Conservation (phyloP, 2,113 vertebrate species). For the Ophthalmolycus amberensis region DNA sequence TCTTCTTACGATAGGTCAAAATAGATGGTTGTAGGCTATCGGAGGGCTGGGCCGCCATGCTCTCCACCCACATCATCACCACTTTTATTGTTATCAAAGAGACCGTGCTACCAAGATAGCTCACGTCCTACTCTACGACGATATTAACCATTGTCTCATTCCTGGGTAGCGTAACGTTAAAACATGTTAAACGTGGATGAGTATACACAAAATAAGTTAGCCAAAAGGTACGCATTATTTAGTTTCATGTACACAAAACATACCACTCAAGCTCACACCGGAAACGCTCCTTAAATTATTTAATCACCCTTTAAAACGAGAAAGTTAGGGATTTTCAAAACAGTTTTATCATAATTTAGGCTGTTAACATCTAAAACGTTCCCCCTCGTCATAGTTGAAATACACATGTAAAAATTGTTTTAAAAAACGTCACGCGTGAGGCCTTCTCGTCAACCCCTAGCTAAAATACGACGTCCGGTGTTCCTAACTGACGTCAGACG, state of each 20-base stretch:
- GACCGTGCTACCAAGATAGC: conserved; percentile 23
- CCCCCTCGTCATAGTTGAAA: neutral
- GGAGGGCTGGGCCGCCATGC: conserved; percentile 44
- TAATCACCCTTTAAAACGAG: neutral
- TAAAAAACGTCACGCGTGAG: neutral
- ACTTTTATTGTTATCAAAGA: conserved; percentile 54
- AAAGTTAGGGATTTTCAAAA: no score
- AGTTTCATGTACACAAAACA: no score
- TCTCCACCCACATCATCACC: conserved; percentile 54
- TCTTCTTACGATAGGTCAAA: conserved; percentile 16
- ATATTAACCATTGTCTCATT: neutral
- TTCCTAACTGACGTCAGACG: neutral
- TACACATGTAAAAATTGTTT: neutral
- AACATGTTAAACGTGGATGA: neutral
- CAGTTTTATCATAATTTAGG: neutral
- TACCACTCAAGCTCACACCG: neutral
- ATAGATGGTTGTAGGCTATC: conserved; percentile 24
- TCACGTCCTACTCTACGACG: neutral
- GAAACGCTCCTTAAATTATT: rapidly evolving
- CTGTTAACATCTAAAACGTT: neutral
- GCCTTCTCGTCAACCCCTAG: neutral
- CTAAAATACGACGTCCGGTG: neutral
- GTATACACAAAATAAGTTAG: neutral
- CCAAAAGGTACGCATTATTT: rapidly evolving
- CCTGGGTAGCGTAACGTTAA: neutral